Evolutionary conservation across 30 jellyfish, hydroid and myxozoan species (phyloP).

Genomic region (Aurelia aurita complex sp. Pacific): DNA sequence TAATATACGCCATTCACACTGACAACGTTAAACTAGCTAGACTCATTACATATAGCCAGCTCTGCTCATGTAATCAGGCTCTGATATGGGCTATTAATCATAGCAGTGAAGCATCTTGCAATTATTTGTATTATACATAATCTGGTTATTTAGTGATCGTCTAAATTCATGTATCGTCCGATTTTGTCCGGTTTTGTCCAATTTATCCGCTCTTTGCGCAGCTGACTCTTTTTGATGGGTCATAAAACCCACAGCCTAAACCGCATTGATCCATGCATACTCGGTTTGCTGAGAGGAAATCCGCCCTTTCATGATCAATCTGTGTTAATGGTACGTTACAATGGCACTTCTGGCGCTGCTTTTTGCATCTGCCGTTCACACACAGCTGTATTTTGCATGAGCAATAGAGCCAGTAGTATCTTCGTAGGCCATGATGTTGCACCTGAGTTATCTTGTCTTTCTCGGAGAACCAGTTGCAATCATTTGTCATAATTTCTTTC

Average conservation of each 20-base stretch:
- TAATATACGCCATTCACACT: too few species aligned
- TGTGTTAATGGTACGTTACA: conserved; percentile 28
- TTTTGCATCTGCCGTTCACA: conserved; percentile 32
- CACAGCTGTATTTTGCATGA: conserved; percentile 38
- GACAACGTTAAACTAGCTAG: too few species aligned
- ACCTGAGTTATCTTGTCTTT: conserved; percentile 35
- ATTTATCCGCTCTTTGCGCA: conserved; percentile 22
- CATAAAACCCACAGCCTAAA: conserved; percentile 28
- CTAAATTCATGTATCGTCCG: background rate
- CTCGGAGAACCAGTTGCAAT: conserved; percentile 56
- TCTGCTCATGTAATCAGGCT: too few species aligned
- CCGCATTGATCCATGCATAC: conserved; percentile 63
- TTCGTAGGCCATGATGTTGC: conserved; percentile 47
- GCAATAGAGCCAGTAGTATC: conserved; percentile 72
- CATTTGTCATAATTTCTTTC: conserved; percentile 18
- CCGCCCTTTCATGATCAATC: conserved; percentile 17
- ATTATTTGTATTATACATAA: background rate
- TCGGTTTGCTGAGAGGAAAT: conserved; percentile 50
- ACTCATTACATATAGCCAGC: too few species aligned
- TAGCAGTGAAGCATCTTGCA: background rate
- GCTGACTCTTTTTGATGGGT: conserved; percentile 28
- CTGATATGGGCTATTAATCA: too few species aligned
- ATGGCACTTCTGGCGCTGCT: conserved; percentile 7
- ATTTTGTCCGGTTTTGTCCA: too few species aligned
- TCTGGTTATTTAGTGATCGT: background rate